These are phyloP conservation scores for Phenganax marumi DNA, from an alignment of 92 coral and sea anemone species.

Conservation along the genomic window DNA sequence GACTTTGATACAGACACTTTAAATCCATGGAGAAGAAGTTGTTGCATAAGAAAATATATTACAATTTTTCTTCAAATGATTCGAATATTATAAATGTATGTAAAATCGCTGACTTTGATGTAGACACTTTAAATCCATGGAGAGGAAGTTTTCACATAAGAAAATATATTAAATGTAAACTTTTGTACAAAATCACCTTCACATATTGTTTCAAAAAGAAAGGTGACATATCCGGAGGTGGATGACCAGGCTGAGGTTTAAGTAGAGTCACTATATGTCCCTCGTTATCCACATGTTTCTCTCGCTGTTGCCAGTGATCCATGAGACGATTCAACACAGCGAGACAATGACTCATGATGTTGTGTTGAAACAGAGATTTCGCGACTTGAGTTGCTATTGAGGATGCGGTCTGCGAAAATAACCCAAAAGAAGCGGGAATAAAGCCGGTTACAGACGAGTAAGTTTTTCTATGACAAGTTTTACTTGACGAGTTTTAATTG, in stretches of 20 bases:
- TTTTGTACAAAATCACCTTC: slow-evolving; percentile 60
- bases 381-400: slow-evolving; percentile 78
- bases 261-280: slow-evolving; percentile 64
- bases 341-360: slow-evolving; percentile 76
- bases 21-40: too few relatives aligned
- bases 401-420: slow-evolving; percentile 60
- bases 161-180: too few relatives aligned
- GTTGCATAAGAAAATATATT: too few relatives aligned
- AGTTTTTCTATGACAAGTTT: too few relatives aligned
- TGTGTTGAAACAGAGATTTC: slow-evolving; percentile 67
- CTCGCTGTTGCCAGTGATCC: slow-evolving; percentile 83
- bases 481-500: too few relatives aligned
- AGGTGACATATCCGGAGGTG: slow-evolving; percentile 99
- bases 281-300: slow-evolving; percentile 67
- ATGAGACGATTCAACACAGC: slow-evolving; percentile 78
- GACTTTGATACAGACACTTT: too few relatives aligned
- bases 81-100: too few relatives aligned
- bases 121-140: too few relatives aligned
- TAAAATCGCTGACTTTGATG: too few relatives aligned
- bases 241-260: slow-evolving; percentile 77
- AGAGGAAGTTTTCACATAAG: too few relatives aligned
- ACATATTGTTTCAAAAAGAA: slow-evolving; percentile 95
- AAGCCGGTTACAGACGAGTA: too few relatives aligned
- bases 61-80: too few relatives aligned
- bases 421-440: background rate